phyloP scores from a whole-genome alignment of 1,140 invertebrate species.

The Apis dorsata region DNA sequence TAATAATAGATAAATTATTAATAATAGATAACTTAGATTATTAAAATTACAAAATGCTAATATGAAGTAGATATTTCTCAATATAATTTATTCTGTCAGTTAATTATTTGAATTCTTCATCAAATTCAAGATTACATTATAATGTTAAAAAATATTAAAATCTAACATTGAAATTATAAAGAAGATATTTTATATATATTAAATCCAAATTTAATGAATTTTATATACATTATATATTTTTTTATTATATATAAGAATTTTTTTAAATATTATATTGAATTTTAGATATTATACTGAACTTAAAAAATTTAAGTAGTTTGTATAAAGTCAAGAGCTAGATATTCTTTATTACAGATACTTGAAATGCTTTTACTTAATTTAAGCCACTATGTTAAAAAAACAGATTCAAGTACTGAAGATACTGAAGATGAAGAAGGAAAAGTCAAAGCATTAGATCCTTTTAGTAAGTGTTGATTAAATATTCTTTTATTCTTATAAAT shows the following conservation, averaged over 20 bases:
- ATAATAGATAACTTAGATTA: too few species aligned
- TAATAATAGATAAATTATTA: too few species aligned
- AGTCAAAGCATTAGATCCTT: conserved; percentile 79
- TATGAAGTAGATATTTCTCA: too few species aligned
- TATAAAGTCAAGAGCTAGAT: conserved; percentile 81
- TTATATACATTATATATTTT: background rate
- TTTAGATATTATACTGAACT: conserved; percentile 85
- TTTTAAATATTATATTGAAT: conserved; percentile 36
- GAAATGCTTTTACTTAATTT: conserved; percentile 82
- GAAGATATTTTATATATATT: conserved; percentile 82
- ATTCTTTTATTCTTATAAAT: background rate
- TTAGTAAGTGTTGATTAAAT: conserved; percentile 77
- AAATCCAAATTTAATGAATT: background rate
- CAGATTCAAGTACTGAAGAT: conserved; percentile 68
- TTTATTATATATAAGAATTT: background rate
- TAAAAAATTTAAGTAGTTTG: conserved; percentile 81
- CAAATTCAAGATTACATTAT: too few species aligned
- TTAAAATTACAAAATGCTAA: too few species aligned
- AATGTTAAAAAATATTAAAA: conserved; percentile 88
- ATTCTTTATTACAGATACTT: conserved; percentile 82
- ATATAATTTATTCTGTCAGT: too few species aligned
- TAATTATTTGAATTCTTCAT: too few species aligned
- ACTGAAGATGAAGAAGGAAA: conserved; percentile 68
- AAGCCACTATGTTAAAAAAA: conserved; percentile 80
- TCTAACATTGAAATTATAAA: conserved; percentile 85